Evolutionary conservation across 2,113 vertebrate genomes (phyloP), one percentile per base, ranked within the genome.

Genomic region (Zosterops lateralis): DNA sequence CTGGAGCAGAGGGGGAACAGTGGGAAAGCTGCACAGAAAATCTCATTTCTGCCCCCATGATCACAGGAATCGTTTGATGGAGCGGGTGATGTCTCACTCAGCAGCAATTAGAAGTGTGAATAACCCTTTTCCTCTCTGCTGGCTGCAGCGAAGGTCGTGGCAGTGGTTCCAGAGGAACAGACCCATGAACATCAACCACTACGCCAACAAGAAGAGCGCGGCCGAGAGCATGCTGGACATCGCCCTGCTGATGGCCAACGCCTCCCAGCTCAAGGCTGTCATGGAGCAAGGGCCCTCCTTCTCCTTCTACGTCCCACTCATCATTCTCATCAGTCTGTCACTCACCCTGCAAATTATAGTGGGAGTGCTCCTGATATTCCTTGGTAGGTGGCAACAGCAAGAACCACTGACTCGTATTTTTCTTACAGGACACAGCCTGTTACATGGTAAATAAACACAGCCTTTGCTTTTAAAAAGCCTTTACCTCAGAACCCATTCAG

Each of bases 141-240:
- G 24, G 85, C 92, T 91, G 8, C 80, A 98, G 98, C 81, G 0
- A 6, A 45, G 54, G 21, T 1, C 2, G 0, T 29, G 68, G 1
- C 92, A 12, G 66, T 50, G 87, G 94, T 87, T 95, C 60, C 90
- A 92, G 10, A 92, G 83, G 26, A 87, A 73, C 9, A 54, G 58
- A 31, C 98, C 97, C 16, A 97, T 99, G 88, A 99, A 99, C 90
- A 98, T 99, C 96, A 99, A 99, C 97, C 98, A 99, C 83, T 99
- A 99, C 0, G 99, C 99, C 79, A 99, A 99, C 77, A 99, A 99
- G 98, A 99, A 99, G 98, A 99, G 99, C 0, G 99, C 98, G 0
- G 99, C 99, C 0, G 99, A 99, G 93, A 99, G 99, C 97, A 99
- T 99, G 99, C 96, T 99, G 97, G 99, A 99, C 85, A 96, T 99